Conservation (phyloP, 2,888 invertebrate species). For the Athripsodes cinereus region DNA sequence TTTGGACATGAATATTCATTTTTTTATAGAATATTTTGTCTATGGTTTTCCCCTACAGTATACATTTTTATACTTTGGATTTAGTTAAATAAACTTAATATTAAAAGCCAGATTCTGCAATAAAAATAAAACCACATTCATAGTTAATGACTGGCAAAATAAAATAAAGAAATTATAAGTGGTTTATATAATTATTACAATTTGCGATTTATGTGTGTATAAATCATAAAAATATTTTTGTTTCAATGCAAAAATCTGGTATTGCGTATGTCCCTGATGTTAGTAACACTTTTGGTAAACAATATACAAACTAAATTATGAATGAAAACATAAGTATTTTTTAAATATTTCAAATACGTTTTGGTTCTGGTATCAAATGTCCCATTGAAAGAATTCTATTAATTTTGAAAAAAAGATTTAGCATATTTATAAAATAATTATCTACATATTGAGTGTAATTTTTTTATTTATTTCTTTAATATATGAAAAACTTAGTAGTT, state of each 20-base stretch:
- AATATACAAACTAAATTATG: not conserved
- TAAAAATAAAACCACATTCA: not conserved
- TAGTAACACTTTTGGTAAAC: slow-evolving; percentile 17
- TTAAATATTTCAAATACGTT: not conserved
- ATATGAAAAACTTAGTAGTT: not conserved
- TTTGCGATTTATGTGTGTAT: not conserved
- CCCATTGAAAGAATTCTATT: too few species aligned
- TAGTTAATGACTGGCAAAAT: not conserved
- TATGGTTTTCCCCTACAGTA: too few species aligned
- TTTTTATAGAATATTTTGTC: too few species aligned
- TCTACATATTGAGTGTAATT: too few species aligned
- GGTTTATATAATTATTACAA: too few species aligned
- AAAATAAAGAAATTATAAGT: not conserved
- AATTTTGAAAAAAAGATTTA: too few species aligned
- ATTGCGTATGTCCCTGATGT: slow-evolving; percentile 21
- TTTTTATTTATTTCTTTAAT: too few species aligned
- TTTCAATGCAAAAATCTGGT: slow-evolving; percentile 21
- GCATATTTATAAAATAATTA: too few species aligned
- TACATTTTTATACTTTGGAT: too few species aligned
- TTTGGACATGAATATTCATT: too few species aligned
- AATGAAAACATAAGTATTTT: slow-evolving; percentile 6
- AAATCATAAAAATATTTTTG: not conserved
- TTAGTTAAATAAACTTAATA: not conserved
- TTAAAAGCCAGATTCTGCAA: not conserved
- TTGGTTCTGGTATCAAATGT: not conserved